Conservation (phyloP, 2,113 vertebrate species). For the Xenotilapia flavipinnis region DNA sequence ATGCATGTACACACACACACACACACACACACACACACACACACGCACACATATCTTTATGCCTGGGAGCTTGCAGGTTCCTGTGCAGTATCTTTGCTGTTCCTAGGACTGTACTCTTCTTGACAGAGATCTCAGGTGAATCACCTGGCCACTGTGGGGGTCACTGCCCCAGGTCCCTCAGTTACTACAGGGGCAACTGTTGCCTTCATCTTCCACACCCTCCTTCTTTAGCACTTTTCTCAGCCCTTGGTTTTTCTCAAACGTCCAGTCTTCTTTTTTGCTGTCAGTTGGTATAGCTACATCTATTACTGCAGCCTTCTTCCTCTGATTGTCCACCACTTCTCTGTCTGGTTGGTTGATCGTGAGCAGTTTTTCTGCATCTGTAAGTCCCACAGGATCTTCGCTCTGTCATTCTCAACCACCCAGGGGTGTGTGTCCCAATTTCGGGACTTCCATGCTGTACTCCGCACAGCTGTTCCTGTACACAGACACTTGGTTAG, state of each 20-base stretch:
- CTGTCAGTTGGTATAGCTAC: not conserved
- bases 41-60: not conserved
- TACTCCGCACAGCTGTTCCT: no score
- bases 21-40: not conserved
- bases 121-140: not conserved
- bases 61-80: not conserved
- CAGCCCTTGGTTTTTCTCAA: not conserved
- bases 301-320: not conserved
- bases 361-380: not conserved
- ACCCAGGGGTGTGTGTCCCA: no score
- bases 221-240: not conserved
- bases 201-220: not conserved
- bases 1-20: not conserved
- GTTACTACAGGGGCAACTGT: fast-evolving
- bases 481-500: no score
- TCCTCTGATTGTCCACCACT: not conserved
- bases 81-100: not conserved
- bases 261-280: not conserved
- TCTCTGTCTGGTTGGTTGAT: not conserved
- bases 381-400: no score
- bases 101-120: not conserved
- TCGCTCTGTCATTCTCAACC: no score
- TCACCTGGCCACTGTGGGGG: fast-evolving
- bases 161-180: not conserved
- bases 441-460: no score